Base-by-base conservation (phyloP, 2,888 invertebrate genomes). In the Alentia gelatinosa region DNA sequence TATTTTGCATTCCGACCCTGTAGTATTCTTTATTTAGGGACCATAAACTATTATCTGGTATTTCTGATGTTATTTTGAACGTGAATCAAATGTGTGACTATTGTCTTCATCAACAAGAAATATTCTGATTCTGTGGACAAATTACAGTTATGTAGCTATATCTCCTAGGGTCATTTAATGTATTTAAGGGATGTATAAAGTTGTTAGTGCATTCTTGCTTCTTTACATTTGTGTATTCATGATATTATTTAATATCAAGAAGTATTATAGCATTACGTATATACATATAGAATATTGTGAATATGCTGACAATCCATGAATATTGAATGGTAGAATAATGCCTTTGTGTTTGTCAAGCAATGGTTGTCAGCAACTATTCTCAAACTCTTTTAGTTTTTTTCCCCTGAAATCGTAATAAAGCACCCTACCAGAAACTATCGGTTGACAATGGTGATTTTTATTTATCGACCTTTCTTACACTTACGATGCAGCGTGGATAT, bases 141-240 rank as follows among this genome's bases (percentile, higher is more conserved):
- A 68, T 26, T 26, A 68, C 30, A 4, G 30, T 68, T 68, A 19
- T 68, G 26, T 68, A 68, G 4, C 68, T 68, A 30, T 68, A 68
- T 68, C 68, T 30, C n/a, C 68, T 68, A 30, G n/a, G 68, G 26
- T 30, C 33, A 68, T 68, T 68, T 68, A 12, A 79, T 37, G 37
- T 79, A 79, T 79, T 79, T 79, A 79, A 79, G 79, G 79, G n/a
- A 39, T 79, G 79, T 79, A 79, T 79, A 79, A 79, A 79, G 79
- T 79, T 79, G 79, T 79, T 79, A 37, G 37, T 79, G 79, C 79
- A 39, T 79, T 79, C 79, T 79, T 79, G 79, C 79, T 79, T 79
- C 79, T 15, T 79, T 79, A 79, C 35, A 35, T 7, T 79, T 3
- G 79, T 39, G 79, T 79, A 79, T 37, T 35, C 79, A 35, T 79